Evolutionary conservation across 1,140 invertebrate genomes (phyloP).

Genomic region (Atta colombica): DNA sequence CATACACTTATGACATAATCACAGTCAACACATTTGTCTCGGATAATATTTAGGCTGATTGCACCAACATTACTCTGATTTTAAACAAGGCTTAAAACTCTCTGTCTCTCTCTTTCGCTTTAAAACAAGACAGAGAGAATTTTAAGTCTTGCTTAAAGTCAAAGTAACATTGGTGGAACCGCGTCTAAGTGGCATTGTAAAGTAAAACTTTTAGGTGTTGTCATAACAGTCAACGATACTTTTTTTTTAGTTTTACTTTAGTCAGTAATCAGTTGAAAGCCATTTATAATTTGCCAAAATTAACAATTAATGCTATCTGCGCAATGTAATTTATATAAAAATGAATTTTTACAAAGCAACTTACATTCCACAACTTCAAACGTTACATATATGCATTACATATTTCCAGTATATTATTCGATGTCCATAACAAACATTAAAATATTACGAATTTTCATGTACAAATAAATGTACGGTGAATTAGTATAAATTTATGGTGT

Average conservation of each 20-base stretch:
- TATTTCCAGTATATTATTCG: background rate
- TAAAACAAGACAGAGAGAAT: too few species aligned
- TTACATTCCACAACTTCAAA: conserved; percentile 25
- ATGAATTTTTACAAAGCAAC: conserved; percentile 2
- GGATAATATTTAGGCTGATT: background rate
- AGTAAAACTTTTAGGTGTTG: conserved; percentile 12
- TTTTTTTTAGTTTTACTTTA: background rate
- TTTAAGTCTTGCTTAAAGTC: too few species aligned
- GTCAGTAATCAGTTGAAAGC: background rate
- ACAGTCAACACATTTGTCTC: conserved; percentile 43
- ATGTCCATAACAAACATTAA: conserved; percentile 14
- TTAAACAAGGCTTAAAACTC: too few species aligned
- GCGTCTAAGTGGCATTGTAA: background rate
- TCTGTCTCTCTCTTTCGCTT: too few species aligned
- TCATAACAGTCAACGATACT: background rate
- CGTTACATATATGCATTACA: conserved; percentile 11
- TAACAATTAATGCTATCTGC: background rate
- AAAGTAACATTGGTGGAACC: too few species aligned
- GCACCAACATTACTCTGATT: too few species aligned
- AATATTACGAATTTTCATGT: conserved; percentile 18
- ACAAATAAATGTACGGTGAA: conserved; percentile 14
- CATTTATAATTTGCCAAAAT: conserved; percentile 3
- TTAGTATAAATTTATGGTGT: background rate
- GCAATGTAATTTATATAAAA: background rate
- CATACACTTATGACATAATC: conserved; percentile 62